A percentile compares a stretch with the other conserved stretches of the same genome.
Conservation (phyloP, 92 coral and sea anemone genomes). For the Porites evermanni region DNA sequence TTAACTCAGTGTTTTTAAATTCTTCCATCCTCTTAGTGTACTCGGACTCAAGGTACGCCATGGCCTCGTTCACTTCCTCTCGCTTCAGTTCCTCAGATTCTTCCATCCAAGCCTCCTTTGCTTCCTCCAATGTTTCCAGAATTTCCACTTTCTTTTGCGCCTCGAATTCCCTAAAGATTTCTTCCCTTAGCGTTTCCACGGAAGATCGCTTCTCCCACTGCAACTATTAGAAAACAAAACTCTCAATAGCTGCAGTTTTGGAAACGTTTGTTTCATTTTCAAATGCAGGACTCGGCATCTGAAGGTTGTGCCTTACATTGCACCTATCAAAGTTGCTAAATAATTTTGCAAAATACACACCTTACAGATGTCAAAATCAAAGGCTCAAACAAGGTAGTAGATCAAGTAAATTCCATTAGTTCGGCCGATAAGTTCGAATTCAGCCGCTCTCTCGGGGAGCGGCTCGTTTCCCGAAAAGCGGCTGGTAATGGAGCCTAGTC, state of each 20-base stretch:
- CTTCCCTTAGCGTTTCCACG: conserved; percentile 49
- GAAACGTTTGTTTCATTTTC: no score
- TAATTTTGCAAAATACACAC: no score
- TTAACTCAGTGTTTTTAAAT: conserved; percentile 90
- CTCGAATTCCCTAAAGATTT: conserved; percentile 81
- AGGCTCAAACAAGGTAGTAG: no score
- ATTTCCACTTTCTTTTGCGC: conserved; percentile 74
- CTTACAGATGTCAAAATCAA: no score
- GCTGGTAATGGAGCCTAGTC: no score
- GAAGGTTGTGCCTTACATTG: no score
- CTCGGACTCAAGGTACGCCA: conserved; percentile 86
- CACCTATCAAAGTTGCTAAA: no score
- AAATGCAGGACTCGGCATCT: no score
- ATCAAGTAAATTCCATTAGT: no score
- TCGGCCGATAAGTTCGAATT: no score
- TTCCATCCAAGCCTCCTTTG: conserved; percentile 66
- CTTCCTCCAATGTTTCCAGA: conserved; percentile 77
- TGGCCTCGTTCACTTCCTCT: conserved; percentile 84
- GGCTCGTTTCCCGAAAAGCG: no score
- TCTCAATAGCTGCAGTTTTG: background rate
- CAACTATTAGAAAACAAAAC: conserved; percentile 1
- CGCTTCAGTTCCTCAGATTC: conserved; percentile 75
- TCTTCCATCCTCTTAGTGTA: conserved; percentile 90
- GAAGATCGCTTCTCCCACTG: conserved; percentile 38
- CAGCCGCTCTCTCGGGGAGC: no score